phyloP scores from a whole-genome alignment of 2,113 vertebrate species.

The Poicephalus meyeri region DNA sequence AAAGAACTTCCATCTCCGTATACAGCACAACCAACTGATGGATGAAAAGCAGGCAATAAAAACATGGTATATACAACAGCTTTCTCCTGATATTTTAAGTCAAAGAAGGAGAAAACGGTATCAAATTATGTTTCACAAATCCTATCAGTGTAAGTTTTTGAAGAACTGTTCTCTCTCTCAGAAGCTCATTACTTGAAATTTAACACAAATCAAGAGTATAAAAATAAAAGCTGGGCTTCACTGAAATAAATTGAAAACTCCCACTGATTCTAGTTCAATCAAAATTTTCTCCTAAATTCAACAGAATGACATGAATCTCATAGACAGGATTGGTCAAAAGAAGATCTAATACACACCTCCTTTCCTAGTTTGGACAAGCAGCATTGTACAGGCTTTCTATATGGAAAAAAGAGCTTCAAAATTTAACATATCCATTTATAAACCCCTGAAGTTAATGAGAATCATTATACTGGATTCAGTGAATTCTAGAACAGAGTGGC shows the following conservation, averaged over 20 bases:
- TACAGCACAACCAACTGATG: background rate
- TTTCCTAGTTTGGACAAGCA: background rate
- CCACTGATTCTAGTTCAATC: background rate
- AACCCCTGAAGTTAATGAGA: background rate
- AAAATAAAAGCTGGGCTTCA: background rate
- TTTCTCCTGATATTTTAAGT: background rate
- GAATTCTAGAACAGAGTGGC: background rate
- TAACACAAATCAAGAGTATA: background rate
- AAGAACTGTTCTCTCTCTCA: background rate
- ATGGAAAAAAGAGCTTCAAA: background rate
- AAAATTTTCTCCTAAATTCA: background rate
- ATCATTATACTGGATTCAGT: background rate
- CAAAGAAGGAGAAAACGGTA: background rate
- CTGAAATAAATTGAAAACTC: background rate
- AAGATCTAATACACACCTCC: background rate
- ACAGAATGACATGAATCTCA: background rate
- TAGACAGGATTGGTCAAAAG: background rate
- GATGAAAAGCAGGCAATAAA: background rate
- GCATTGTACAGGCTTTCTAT: background rate
- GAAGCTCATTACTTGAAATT: background rate
- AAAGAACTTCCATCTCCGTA: background rate
- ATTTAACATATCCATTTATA: background rate
- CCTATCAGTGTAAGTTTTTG: background rate
- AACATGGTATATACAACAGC: background rate
- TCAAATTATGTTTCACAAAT: background rate